Base-by-base conservation (phyloP, 2,797 vertebrate species). In the Spea hammondii region DNA sequence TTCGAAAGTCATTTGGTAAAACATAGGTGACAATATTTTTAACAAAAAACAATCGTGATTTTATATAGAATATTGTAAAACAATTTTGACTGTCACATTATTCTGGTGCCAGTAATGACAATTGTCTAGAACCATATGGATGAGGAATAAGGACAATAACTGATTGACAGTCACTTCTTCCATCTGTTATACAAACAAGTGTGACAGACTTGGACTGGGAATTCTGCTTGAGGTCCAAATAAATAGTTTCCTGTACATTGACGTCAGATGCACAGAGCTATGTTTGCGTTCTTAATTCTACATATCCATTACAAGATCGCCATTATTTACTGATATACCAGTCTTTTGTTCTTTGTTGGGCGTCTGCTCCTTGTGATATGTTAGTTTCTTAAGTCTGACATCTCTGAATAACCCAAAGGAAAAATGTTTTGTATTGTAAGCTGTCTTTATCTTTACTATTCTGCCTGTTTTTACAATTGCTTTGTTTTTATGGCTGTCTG, bases 181-280 rank as follows among this genome's bases (percentile, higher is more conserved):
- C 11, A 66, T 45, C 13, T 59, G 50, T 66, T 55, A 53, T 49
- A 47, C 74, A 85, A 83, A 84, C 9, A 76, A 45, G 76, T 70
- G 44, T 76, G 72, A 70, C 70, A 74, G 9, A 46, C 49, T 65
- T 74, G 4, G 32, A 5, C 11, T 10, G 55, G 45, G 12, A 46
- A 70, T 78, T 72, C 10, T n/a, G 69, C 62, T 57, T 44, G 57
- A 59, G 69, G 45, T 7, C 46, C 32, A 70, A 51, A 70, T 49
- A 7, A 51, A 48, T 55, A 65, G 46, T n/a, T n/a, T 48, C 47
- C 5, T 12, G 5, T 66, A n/a, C 14, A 65, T 17, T 72, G 14
- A 66, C 14, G 60, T 72, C 69, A 66, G 46, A 5, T 54, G 48
- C n/a, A 32, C 3, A 13, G 13, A 57, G 9, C 75, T 64, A 7